These are phyloP conservation scores for Scaptodrosophila latifasciaeformis DNA, from an alignment of 2,888 invertebrate species.

Conservation along the genomic window DNA sequence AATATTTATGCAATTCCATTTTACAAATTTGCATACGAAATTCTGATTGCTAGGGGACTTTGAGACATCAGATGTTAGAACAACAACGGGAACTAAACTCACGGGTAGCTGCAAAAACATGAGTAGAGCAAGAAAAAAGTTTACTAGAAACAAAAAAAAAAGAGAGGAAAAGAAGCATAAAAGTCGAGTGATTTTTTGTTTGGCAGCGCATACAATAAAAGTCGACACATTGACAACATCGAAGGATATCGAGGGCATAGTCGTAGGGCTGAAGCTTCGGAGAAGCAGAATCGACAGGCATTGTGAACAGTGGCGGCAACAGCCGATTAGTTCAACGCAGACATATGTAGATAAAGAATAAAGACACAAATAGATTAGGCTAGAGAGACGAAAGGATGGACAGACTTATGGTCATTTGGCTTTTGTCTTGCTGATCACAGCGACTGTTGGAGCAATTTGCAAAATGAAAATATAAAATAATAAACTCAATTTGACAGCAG, in stretches of 20 bases:
- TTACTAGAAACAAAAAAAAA: no score
- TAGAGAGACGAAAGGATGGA: conserved; percentile 11
- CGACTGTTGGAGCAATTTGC: conserved; percentile 63
- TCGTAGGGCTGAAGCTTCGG: no score
- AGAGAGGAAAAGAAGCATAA: no score
- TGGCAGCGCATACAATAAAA: conserved; percentile 51
- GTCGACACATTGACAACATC: no score
- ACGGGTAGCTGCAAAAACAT: no score
- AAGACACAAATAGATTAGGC: background rate
- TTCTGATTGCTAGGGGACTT: conserved; percentile 71
- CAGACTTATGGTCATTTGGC: conserved; percentile 3
- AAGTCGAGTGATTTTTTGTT: conserved; percentile 37
- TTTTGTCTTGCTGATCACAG: conserved; percentile 55
- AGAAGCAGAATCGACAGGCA: conserved; percentile 39
- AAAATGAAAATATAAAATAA: conserved; percentile 72
- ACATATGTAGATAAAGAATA: no score
- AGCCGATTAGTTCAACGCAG: conserved; percentile 58
- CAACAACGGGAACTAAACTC: conserved; percentile 10
- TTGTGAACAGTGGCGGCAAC: conserved; percentile 65
- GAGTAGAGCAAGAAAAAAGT: no score
- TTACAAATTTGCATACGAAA: conserved; percentile 68
- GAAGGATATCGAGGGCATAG: no score
- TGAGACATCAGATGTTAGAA: conserved; percentile 37
- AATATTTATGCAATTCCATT: conserved; percentile 71
- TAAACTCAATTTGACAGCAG: conserved; percentile 71